These are phyloP conservation scores for Micropoecilia bifurca DNA, from an alignment of 2,797 vertebrate species.

Conservation along the genomic window DNA sequence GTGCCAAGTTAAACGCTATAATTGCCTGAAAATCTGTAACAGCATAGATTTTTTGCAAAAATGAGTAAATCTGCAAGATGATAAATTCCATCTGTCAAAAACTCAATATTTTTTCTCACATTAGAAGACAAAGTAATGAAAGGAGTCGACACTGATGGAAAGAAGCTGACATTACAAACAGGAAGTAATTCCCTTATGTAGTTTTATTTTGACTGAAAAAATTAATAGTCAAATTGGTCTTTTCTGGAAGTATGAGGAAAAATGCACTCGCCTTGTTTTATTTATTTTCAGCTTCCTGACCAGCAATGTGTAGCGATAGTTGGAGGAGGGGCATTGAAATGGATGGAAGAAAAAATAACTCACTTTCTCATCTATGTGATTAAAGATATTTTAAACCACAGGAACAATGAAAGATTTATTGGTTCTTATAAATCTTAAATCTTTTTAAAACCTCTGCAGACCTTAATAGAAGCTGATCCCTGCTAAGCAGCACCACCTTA, in stretches of 20 bases:
- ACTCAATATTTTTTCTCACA: slow-evolving; percentile 13
- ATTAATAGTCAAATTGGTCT: neutral
- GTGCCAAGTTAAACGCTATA: slow-evolving; percentile 16
- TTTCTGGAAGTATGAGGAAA: neutral
- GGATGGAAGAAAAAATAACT: no score
- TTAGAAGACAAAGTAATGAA: slow-evolving; percentile 4
- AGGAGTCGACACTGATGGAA: slow-evolving; percentile 19
- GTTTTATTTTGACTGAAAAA: neutral
- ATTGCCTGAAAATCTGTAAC: neutral
- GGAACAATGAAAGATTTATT: no score
- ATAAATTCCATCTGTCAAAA: slow-evolving; percentile 25
- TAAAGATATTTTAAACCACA: no score
- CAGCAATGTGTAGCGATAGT: no score
- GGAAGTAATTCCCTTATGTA: neutral
- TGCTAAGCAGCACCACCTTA: neutral
- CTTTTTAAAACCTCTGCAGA: neutral
- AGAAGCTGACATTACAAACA: neutral
- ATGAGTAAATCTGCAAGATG: slow-evolving; percentile 8
- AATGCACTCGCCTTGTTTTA: no score
- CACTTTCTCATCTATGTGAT: no score
- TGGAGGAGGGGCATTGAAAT: no score
- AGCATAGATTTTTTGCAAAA: neutral
- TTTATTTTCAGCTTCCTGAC: no score
- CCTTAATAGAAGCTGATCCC: neutral
- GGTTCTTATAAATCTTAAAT: no score